Conservation (phyloP, 2,113 vertebrate species). For the Leucopsar rothschildi region DNA sequence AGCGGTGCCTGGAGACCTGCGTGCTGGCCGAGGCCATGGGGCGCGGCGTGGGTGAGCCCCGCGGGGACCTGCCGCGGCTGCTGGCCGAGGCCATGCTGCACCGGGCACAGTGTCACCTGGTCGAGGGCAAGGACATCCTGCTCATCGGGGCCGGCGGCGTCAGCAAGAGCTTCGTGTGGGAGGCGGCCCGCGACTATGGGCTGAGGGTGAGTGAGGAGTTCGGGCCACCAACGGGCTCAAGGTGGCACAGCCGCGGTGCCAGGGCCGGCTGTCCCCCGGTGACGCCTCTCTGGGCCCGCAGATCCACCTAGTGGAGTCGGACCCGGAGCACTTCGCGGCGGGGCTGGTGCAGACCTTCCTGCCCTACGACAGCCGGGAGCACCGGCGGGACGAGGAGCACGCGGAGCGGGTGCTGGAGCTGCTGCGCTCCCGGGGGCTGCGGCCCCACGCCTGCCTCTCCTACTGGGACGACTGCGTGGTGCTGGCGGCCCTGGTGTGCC, state of each 20-base stretch:
- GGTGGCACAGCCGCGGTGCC: fast-evolving
- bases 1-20: slow-evolving; percentile 39
- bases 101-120: slow-evolving; percentile 1
- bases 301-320: slow-evolving; percentile 80
- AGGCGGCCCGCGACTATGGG: background rate
- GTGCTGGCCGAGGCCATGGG: slow-evolving; percentile 33
- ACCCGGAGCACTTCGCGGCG: slow-evolving; percentile 80
- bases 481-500: slow-evolving; percentile 75
- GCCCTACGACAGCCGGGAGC: slow-evolving; percentile 76
- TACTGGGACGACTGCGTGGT: slow-evolving; percentile 85
- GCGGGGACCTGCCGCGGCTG: background rate
- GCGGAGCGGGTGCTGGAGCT: slow-evolving; percentile 64
- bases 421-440: slow-evolving; percentile 62
- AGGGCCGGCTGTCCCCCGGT: fast-evolving
- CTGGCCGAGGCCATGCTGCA: slow-evolving; percentile 37
- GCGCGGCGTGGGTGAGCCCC: background rate
- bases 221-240: background rate
- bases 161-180: slow-evolving; percentile 60
- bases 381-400: slow-evolving; percentile 74
- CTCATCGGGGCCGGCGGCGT: slow-evolving; percentile 22
- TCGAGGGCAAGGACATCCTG: slow-evolving; percentile 45
- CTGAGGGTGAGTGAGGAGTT: slow-evolving; percentile 6
- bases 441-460: slow-evolving; percentile 77
- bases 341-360: slow-evolving; percentile 78
- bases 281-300: background rate